Base-by-base conservation (phyloP, 1,140 invertebrate species). In the Colletes gigas region DNA sequence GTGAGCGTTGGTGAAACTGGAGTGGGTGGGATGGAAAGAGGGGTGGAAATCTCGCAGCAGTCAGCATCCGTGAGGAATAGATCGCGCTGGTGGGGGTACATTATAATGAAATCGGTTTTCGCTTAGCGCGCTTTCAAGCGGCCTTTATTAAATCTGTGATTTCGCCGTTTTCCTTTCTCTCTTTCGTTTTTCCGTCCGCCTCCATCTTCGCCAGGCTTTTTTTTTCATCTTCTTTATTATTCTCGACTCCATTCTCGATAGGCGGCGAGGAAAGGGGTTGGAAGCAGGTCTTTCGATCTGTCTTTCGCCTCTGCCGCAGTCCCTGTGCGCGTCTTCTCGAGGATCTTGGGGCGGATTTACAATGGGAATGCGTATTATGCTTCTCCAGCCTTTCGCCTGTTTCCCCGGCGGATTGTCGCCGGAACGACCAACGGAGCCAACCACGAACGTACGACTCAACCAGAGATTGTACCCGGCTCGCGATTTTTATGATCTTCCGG, bases 41-140 rank as follows among this genome's bases (percentile, higher is more conserved):
- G 39, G 50, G 19, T 41, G 62, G 62, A 78, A 81, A 87, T 84
- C 80, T 72, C 62, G 14, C 62, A 85, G 69, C 72, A 87, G 85
- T 84, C 76, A 82, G 86, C 86, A 84, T 75, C 68, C 65, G 50
- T n/a, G 68, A 63, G 65, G 83, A 83, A 84, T 60, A 83, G 74
- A 87, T 88, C 79, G 85, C 10, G 14, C 15, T 41, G 72, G 55
- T 19, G 10, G 55, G 79, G 69, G 73, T 52, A 82, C 73, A 84
- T 83, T 88, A 89, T 90, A 91, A 91, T 91, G 90, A 90, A 91
- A 91, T 92, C 87, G 90, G 88, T 90, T 92, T 90, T 91, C 91
- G 88, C 90, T 92, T 92, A 91, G 89, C 89, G 84, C 74, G 76
- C 78, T 90, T 84, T 89, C 84, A 81, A 87, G 83, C 63, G 81